Evolutionary conservation across 1,140 invertebrate species (phyloP).

Genomic region (Tigriopus japonicus): DNA sequence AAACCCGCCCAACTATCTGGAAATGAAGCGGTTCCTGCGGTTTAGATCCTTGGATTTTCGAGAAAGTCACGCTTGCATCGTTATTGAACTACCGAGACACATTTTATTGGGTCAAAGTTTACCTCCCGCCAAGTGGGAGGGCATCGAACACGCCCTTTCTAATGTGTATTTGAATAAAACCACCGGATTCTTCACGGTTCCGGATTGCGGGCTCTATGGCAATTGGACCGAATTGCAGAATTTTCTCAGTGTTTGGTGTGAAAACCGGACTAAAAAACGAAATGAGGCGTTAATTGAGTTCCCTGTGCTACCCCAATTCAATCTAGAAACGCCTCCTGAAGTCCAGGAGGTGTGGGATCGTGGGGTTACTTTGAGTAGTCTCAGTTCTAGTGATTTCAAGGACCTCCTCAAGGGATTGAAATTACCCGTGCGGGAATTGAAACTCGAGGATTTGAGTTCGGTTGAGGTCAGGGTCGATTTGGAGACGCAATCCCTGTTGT

Average conservation of each 20-base stretch:
- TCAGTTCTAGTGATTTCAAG: not conserved
- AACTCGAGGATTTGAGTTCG: not conserved
- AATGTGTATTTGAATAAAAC: not conserved
- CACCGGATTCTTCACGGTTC: not conserved
- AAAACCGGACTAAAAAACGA: not conserved
- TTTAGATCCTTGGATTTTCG: slow-evolving; percentile 8
- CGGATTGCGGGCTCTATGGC: not conserved
- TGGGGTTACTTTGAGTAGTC: not conserved
- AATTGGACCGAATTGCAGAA: not conserved
- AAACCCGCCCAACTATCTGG: not conserved
- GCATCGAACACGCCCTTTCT: not conserved
- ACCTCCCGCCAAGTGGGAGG: not conserved
- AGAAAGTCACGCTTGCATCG: slow-evolving; percentile 13
- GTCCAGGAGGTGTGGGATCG: not conserved
- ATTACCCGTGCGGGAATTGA: not conserved
- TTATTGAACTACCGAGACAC: slow-evolving; percentile 5
- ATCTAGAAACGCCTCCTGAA: not conserved
- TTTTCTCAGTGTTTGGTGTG: not conserved
- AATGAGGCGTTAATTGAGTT: not conserved
- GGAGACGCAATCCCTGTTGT: not conserved
- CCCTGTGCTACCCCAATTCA: not conserved
- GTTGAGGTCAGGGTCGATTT: not conserved
- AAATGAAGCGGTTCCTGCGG: slow-evolving; percentile 7
- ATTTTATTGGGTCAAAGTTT: not conserved
- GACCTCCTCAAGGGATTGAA: not conserved